Conservation (phyloP, 2,888 invertebrate genomes). For the Calameuta pallipes region DNA sequence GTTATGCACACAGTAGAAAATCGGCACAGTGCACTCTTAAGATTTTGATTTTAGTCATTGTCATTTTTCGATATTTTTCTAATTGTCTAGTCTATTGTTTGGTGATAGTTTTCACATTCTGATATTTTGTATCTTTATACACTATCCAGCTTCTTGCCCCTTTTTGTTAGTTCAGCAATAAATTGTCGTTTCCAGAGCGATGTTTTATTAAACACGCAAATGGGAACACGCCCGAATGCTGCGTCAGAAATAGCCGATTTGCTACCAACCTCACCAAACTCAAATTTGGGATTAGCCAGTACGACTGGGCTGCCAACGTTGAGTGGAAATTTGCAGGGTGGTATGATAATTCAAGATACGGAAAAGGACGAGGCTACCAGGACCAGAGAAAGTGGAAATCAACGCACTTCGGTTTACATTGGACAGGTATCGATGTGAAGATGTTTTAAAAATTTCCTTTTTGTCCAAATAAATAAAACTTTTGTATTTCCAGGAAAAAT, state of each 20-base stretch:
- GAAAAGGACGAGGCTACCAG: conserved; percentile 57
- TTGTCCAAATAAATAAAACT: background rate
- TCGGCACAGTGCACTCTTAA: background rate
- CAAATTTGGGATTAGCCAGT: conserved; percentile 36
- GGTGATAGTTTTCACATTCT: background rate
- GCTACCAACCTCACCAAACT: conserved; percentile 26
- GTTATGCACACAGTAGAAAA: background rate
- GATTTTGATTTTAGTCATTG: background rate
- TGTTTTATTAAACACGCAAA: conserved; percentile 42
- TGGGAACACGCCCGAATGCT: conserved; percentile 31
- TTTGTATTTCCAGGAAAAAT: conserved; percentile 56
- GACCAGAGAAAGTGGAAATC: conserved; percentile 56
- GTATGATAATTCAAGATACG: conserved; percentile 55
- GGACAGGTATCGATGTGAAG: conserved; percentile 59
- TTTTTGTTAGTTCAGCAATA: background rate
- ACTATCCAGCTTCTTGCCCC: background rate
- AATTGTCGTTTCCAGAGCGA: conserved; percentile 42
- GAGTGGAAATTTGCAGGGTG: conserved; percentile 50
- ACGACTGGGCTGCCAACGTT: conserved; percentile 17
- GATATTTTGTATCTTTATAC: background rate
- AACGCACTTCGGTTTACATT: conserved; percentile 61
- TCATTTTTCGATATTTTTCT: conserved; percentile 33
- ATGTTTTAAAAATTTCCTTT: background rate
- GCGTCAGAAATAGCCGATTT: conserved; percentile 17
- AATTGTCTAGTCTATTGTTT: conserved; percentile 14